phyloP scores from a whole-genome alignment of 2,113 vertebrate species.

The Alces alces region DNA sequence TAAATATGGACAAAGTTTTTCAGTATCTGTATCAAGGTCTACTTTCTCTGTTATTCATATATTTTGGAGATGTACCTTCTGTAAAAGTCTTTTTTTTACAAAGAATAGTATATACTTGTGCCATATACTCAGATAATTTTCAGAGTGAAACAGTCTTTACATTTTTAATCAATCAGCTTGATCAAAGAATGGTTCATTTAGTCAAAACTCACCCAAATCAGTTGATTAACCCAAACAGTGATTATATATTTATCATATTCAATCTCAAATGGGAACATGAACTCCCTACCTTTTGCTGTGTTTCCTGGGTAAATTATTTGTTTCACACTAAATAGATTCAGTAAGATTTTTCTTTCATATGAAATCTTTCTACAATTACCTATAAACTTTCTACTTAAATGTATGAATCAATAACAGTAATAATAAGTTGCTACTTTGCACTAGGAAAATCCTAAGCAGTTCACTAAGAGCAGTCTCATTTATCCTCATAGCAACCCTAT shows the following conservation, averaged over 20 bases:
- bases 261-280: background rate
- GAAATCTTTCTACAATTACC: background rate
- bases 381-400: background rate
- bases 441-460: background rate
- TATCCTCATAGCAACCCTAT: background rate
- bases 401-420: background rate
- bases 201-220: background rate
- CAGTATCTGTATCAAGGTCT: background rate
- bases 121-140: background rate
- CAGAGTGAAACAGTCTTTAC: background rate
- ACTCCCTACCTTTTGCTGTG: background rate
- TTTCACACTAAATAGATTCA: background rate
- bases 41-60: background rate
- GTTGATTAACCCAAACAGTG: background rate
- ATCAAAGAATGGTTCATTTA: slow-evolving; percentile 5
- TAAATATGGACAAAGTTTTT: background rate
- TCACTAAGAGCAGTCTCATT: background rate
- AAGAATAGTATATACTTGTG: background rate
- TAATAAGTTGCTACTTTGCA: background rate
- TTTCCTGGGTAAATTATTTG: background rate
- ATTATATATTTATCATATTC: background rate
- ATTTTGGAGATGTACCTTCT: background rate
- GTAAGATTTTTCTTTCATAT: background rate
- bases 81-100: background rate
- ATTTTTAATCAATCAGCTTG: background rate